Evolutionary conservation across 2,888 invertebrate species (phyloP), one percentile per base, ranked within the genome.

Genomic region (Melanargia galathea): DNA sequence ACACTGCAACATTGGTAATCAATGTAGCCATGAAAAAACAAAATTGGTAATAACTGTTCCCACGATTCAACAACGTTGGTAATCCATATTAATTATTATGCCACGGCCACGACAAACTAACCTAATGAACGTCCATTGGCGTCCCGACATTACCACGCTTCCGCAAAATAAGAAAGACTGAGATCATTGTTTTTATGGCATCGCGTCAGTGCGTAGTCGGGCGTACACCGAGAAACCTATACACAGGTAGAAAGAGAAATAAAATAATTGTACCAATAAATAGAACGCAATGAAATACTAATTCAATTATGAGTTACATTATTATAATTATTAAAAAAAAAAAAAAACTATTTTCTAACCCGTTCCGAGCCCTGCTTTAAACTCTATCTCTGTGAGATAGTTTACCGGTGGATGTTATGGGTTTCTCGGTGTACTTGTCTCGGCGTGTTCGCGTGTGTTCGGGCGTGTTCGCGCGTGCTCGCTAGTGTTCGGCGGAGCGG

Each of bases 101-200:
- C 8, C n/a, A 10, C 30, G 16, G 13, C 2, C 13, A 35, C 35
- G 35, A 35, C 35, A 13, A 13, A 13, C 11, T 13, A 35, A 13
- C 13, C 13, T 35, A 11, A 13, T 35, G 35, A 35, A 1, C 35
- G 8, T 43, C 43, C 16, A 18, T 6, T 40, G 38, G 20, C 26
- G 51, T 51, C 51, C 51, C 35, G 33, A 52, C 56, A 13, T 22
- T 16, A 20, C 26, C 51, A 52, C 45, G 62, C 57, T 51, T 40
- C 57, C 51, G 57, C 48, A 62, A 62, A 62, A 62, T 20, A 57
- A 58, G 46, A 52, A 7, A 38, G 35, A 35, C 45, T 57, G 57
- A 57, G 62, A 62, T 62, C 62, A 62, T 45, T 56, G 56, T 62
- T 45, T 62, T 45, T 57, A 52, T 51, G 56, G 62, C 62, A 30